These are phyloP conservation scores for Diglossa cyanea DNA, from an alignment of 2,797 vertebrate species.

Conservation along the genomic window DNA sequence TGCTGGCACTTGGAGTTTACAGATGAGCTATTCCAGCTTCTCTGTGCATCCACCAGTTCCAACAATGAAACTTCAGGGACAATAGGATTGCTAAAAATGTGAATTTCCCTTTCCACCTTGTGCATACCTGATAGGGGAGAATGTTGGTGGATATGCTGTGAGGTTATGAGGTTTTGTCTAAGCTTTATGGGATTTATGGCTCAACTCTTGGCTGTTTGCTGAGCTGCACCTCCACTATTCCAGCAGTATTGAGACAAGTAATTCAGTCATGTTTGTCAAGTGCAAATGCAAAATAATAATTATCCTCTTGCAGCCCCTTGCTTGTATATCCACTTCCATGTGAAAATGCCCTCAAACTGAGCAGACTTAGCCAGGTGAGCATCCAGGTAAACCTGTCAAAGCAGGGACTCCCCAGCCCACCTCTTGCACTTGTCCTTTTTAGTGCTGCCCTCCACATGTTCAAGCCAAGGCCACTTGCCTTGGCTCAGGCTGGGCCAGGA, in stretches of 20 bases:
- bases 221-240: not conserved
- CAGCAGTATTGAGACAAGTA: not conserved
- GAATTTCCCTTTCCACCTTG: not conserved
- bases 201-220: not conserved
- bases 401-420: not conserved
- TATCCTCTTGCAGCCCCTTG: not conserved
- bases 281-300: not conserved
- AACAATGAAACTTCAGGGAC: not conserved
- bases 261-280: not conserved
- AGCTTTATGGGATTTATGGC: not conserved
- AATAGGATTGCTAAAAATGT: not conserved
- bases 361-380: not conserved
- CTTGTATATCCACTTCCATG: not conserved
- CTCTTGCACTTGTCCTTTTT: not conserved
- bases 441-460: not conserved
- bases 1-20: not conserved
- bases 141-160: not conserved
- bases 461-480: not conserved
- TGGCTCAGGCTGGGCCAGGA: not conserved
- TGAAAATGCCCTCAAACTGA: not conserved
- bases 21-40: not conserved
- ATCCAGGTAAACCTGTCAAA: not conserved
- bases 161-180: rapidly evolving
- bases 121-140: rapidly evolving
- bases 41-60: not conserved